Base-by-base conservation (phyloP, 2,888 invertebrate species). In the Drosophila atroscutellata region DNA sequence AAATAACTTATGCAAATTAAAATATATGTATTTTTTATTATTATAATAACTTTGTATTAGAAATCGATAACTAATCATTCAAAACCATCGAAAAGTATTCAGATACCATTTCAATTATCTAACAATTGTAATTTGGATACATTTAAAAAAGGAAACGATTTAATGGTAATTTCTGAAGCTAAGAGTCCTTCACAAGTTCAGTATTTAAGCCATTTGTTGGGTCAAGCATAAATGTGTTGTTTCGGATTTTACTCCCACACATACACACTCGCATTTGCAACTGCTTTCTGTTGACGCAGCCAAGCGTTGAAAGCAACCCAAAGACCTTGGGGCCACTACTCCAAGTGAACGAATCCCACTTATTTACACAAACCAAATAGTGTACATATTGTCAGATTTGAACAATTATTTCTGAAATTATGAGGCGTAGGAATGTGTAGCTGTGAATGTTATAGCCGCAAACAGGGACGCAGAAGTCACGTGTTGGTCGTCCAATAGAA, bases 341-440 rank as follows among this genome's bases (percentile, higher is more conserved):
- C 42, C 24, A 61, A 71, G 52, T 24, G 69, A 59, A 45, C 28
- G 45, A 50, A 52, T 61, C 70, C 68, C 51, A 55, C 50, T 61
- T 72, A 66, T 39, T 32, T 50, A 50, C 34, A 50, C 42, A 36
- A 32, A 26, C 57, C 66, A 42, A 67, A 60, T 65, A 58, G 57
- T 69, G 55, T 58, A 74, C 50, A 59, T 70, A 73, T 64, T 77
- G 77, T 75, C 56, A 66, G 66, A 77, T 75, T 81, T 71, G 50
- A 62, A 64, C 81, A 83, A 84, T 82, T 82, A 84, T 86, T 80
- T 69, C 52, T 75, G 39, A 66, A 83, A 84, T 83, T 84, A 75
- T 86, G 77, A 81, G 68, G 72, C 61, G 36, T 26, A n/a, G n/a
- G 45, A 61, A 52, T 56, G 62, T 65, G 37, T 71, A n/a, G 20